Evolutionary conservation across 1,140 invertebrate species (phyloP), one percentile per base, ranked within the genome.

Genomic region (Lucilia cuprina): DNA sequence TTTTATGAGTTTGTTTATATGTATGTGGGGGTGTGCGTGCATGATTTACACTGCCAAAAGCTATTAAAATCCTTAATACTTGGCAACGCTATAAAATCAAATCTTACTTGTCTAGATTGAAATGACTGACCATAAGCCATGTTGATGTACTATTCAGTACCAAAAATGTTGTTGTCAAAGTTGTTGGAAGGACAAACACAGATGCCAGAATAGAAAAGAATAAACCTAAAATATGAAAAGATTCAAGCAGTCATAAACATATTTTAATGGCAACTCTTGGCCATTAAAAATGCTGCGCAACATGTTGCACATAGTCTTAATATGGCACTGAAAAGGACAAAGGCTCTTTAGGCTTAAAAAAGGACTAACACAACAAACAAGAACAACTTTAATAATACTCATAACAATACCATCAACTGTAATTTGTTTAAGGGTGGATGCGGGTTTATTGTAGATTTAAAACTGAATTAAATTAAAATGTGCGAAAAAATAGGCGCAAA

Each of bases 231-330:
- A 70, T 21, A 70, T 25, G n/a, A 21, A 21, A 25, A 12, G 25
- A 41, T 41, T 41, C 5, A 70, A 70, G 9, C n/a, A 49, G 19
- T n/a, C 7, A 17, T 50, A 80, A 80, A 80, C 35, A 80, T 50
- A 80, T 50, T 80, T 80, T 49, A 80, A 80, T 80, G 47, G n/a
- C 77, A 80, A 80, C 77, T 49, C 77, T 80, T 80, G 77, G 77
- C 41, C 41, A 80, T 80, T 80, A 80, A 41, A 80, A 80, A 25
- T 50, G 21, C 77, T 49, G 77, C 77, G 77, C 77, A 80, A 80
- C 77, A 80, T 80, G 77, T 80, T 80, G 77, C 77, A 80, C 8
- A 49, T 50, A 30, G n/a, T 3, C 10, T 41, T 41, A 77, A 77
- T 41, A 41, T 13, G 47, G 77, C 41, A 12, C n/a, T 19, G n/a